Percentiles rank a stretch among this genome's conserved stretches.
These are phyloP conservation scores for Phyto melanocephala DNA, from an alignment of 2,888 invertebrate genomes.

Conservation along the genomic window DNA sequence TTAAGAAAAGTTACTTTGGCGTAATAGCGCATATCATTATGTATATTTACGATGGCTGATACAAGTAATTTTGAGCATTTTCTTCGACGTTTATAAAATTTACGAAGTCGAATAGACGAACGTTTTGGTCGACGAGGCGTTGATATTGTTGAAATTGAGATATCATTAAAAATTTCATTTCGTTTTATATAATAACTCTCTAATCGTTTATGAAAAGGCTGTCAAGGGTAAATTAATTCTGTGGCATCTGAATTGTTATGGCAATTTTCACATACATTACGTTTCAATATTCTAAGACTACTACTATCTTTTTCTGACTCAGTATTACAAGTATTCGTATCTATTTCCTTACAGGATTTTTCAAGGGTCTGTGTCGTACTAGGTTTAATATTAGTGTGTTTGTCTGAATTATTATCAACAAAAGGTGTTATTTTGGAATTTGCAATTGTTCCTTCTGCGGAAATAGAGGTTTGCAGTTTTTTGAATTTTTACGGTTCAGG, in stretches of 20 bases:
- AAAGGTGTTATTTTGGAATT: neutral
- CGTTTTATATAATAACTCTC: neutral
- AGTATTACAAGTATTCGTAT: neutral
- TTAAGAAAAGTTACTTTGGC: conserved; percentile 28
- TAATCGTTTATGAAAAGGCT: neutral
- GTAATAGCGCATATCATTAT: conserved; percentile 24
- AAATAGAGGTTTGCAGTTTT: neutral
- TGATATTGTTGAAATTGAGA: neutral
- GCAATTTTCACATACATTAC: neutral
- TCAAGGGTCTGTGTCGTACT: neutral
- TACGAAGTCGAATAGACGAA: too few species aligned
- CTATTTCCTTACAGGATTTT: too few species aligned
- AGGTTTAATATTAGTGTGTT: neutral
- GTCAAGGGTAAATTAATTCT: neutral
- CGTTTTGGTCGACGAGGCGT: neutral
- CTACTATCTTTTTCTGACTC: neutral
- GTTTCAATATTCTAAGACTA: neutral
- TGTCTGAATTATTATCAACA: neutral
- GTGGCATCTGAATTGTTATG: neutral
- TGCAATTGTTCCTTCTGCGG: neutral
- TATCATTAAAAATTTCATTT: neutral
- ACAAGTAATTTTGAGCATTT: too few species aligned
- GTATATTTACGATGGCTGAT: too few species aligned
- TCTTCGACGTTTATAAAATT: conserved; percentile 5
- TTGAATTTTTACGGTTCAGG: neutral